Evolutionary conservation across 2,888 invertebrate genomes (phyloP), one percentile per base, ranked within the genome.

Genomic region (Drosophila niveifrons): DNA sequence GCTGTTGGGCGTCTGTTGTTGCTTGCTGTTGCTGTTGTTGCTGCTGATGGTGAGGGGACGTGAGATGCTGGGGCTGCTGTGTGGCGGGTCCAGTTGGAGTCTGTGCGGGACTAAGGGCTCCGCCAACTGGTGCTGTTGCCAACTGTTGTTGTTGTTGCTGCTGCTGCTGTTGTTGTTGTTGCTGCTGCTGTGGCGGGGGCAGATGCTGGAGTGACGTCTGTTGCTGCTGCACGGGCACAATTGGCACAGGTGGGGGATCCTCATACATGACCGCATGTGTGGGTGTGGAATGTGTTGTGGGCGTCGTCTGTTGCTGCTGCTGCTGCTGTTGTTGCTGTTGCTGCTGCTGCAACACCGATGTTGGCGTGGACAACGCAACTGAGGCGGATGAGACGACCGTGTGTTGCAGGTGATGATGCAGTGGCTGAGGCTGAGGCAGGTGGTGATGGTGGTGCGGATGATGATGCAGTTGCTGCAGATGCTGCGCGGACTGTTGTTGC

Each of bases 201-300:
- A 78, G 80, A 46, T 80, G 81, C 50, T 90, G 89, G 17, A 78
- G 79, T 36, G 84, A 76, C 52, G 64, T 55, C 46, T 78, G 75
- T 28, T 62, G 62, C 11, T 75, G 75, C 17, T 91, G 92, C 73
- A 90, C 89, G 80, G 90, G 85, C 62, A 90, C 90, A 82, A 91
- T 89, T 78, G 90, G 88, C 82, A 91, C 90, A 72, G 91, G 86
- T 79, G 92, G 91, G 78, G 93, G 94, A 90, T 93, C 92, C 91
- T 93, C 93, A 92, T 94, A 94, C 94, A 94, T 93, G 93, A 94
- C 94, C 92, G 94, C 92, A 87, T 91, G 91, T 90, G 92, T 92
- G 91, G 94, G 92, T 90, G 93, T 93, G 92, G 92, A 93, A 93
- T 92, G 93, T 91, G 93, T 93, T 92, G 93, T 91, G 55, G 91